Percentiles rank a stretch among this genome's conserved stretches.
phyloP scores from a whole-genome alignment of 1,140 invertebrate genomes.

The Pseudomyrmex flavicornis region DNA sequence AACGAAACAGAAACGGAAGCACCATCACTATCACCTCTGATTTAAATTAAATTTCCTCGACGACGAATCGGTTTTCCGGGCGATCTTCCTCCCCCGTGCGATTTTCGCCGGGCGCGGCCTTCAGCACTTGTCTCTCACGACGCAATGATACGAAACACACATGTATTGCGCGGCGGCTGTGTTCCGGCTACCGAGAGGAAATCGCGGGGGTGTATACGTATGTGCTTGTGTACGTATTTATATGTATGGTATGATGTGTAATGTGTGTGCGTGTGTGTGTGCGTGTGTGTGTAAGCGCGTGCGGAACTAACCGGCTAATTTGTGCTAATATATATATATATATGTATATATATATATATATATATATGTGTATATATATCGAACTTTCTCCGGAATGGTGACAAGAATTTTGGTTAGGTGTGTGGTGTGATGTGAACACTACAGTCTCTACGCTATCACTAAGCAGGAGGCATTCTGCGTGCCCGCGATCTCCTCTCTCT shows the following conservation, averaged over 20 bases:
- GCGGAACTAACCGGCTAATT: conserved; percentile 36
- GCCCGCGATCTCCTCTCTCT: conserved; percentile 61
- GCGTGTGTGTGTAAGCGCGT: neutral
- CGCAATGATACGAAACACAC: conserved; percentile 37
- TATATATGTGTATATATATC: conserved; percentile 46
- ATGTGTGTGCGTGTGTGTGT: neutral
- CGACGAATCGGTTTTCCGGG: neutral
- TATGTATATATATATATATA: conserved; percentile 50
- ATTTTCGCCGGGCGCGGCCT: conserved; percentile 33
- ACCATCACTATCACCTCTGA: conserved; percentile 30
- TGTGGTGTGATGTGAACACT: conserved; percentile 77
- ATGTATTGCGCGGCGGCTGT: neutral
- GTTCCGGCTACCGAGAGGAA: no score
- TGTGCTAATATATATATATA: conserved; percentile 42
- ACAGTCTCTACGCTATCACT: conserved; percentile 84
- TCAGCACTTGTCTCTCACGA: conserved; percentile 4
- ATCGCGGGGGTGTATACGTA: neutral
- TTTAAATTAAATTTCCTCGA: conserved; percentile 2
- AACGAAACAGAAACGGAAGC: neutral
- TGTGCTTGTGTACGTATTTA: no score
- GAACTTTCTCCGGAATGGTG: conserved; percentile 41
- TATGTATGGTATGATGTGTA: neutral
- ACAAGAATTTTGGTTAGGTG: conserved; percentile 58
- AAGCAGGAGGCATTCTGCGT: conserved; percentile 80
- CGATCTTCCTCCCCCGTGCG: neutral